A percentile compares a stretch with the other conserved stretches of the same genome.
These are phyloP conservation scores for Numenius phaeopus DNA, from an alignment of 2,797 vertebrate species.

Conservation along the genomic window DNA sequence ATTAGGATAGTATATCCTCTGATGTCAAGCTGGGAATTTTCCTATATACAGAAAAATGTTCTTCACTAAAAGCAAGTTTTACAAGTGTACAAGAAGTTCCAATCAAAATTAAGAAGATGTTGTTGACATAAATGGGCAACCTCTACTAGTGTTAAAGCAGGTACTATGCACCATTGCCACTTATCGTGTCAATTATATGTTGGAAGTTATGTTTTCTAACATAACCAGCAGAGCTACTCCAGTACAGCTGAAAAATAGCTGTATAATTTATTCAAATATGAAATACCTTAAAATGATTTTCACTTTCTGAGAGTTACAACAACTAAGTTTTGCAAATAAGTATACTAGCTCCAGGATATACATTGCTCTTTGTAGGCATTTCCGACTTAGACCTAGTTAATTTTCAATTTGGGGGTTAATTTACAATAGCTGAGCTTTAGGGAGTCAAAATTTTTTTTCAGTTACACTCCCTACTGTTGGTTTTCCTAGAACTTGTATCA, in stretches of 20 bases:
- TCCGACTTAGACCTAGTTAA: background rate
- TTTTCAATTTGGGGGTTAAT: background rate
- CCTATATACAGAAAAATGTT: background rate
- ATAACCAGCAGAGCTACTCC: background rate
- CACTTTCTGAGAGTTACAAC: background rate
- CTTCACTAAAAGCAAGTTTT: background rate
- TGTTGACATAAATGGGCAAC: background rate
- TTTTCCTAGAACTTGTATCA: background rate
- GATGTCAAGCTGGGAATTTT: background rate
- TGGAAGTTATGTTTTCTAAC: background rate
- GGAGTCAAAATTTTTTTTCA: background rate
- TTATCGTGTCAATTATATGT: background rate
- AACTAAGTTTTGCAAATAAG: background rate
- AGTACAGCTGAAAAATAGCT: background rate
- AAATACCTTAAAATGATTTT: background rate
- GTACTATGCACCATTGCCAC: background rate
- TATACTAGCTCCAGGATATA: background rate
- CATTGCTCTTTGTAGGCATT: background rate
- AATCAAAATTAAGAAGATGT: background rate
- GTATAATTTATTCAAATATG: background rate
- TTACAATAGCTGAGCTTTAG: background rate
- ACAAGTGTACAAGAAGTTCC: background rate
- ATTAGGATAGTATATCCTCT: background rate
- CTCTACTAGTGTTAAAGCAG: background rate
- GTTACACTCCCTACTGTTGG: background rate